Conservation (phyloP, 2,888 invertebrate genomes). For the Helleia helle region DNA sequence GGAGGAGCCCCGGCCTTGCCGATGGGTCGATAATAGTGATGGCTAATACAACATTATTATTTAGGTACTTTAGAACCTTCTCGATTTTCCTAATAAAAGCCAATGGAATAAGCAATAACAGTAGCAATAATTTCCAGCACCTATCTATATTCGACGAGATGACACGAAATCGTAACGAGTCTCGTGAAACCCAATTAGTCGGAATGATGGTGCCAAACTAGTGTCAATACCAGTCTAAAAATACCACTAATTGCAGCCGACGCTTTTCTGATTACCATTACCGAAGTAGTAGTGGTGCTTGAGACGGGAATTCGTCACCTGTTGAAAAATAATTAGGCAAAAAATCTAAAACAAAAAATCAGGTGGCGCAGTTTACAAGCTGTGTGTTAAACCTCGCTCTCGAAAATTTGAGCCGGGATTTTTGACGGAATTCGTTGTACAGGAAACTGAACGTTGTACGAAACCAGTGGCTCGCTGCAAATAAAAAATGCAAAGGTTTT, state of each 20-base stretch:
- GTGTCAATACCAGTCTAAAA: conserved; percentile 20
- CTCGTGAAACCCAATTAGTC: conserved; percentile 1
- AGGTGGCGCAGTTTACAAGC: conserved; percentile 53
- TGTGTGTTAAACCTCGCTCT: conserved; percentile 55
- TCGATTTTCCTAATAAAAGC: background rate
- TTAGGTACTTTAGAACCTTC: too few species aligned
- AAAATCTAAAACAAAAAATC: conserved; percentile 69
- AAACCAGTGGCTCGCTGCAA: background rate
- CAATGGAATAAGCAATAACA: too few species aligned
- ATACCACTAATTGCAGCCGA: conserved; percentile 61
- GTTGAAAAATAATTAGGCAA: conserved; percentile 75
- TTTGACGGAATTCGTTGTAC: conserved; percentile 33
- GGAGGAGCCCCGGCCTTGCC: too few species aligned
- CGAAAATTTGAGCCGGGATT: conserved; percentile 39
- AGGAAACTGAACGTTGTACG: conserved; percentile 6
- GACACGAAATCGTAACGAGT: too few species aligned
- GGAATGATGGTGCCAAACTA: conserved; percentile 10
- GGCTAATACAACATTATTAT: too few species aligned
- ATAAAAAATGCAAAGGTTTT: too few species aligned
- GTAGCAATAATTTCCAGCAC: too few species aligned
- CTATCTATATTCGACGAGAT: too few species aligned
- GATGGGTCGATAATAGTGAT: too few species aligned
- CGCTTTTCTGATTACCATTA: conserved; percentile 44
- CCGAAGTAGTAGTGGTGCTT: conserved; percentile 55
- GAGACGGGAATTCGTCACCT: conserved; percentile 71